A percentile compares a stretch with the other conserved stretches of the same genome.
phyloP scores from a whole-genome alignment of 2,797 vertebrate species.

The Eleutherodactylus coqui region DNA sequence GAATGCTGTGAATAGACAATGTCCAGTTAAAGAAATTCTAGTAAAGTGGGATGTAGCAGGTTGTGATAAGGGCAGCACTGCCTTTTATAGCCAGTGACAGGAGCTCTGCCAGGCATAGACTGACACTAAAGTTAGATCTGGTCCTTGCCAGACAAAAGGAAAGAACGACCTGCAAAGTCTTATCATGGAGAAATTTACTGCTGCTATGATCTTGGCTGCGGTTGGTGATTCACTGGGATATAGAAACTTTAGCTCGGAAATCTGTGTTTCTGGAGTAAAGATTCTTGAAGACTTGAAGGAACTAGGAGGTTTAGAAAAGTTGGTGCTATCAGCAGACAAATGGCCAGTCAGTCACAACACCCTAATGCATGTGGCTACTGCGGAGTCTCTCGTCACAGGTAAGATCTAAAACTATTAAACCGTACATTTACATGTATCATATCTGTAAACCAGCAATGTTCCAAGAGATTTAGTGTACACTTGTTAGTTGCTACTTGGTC shows the following conservation, averaged over 20 bases:
- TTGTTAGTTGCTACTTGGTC: neutral
- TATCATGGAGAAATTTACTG: conserved; percentile 92
- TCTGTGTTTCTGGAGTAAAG: conserved; percentile 79
- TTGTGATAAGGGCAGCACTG: conserved; percentile 72
- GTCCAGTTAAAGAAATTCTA: conserved; percentile 30
- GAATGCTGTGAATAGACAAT: conserved; percentile 20
- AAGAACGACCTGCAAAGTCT: conserved; percentile 17
- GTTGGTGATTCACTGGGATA: conserved; percentile 91
- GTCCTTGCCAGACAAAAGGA: conserved; percentile 42
- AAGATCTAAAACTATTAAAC: conserved; percentile 51
- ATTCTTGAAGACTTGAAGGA: conserved; percentile 86
- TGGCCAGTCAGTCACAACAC: conserved; percentile 93
- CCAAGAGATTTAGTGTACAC: neutral
- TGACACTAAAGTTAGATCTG: conserved; percentile 56
- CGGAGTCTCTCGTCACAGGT: conserved; percentile 93
- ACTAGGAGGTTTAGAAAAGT: conserved; percentile 82
- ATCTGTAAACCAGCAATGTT: neutral
- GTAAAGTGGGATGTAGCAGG: conserved; percentile 61
- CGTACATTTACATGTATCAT: neutral
- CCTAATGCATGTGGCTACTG: conserved; percentile 93
- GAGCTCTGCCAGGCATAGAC: conserved; percentile 72
- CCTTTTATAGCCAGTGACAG: conserved; percentile 71
- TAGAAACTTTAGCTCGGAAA: conserved; percentile 82
- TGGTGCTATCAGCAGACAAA: conserved; percentile 83
- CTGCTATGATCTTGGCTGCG: conserved; percentile 87